Evolutionary conservation across 2,113 vertebrate genomes (phyloP).

Genomic region (Lepus timidus): DNA sequence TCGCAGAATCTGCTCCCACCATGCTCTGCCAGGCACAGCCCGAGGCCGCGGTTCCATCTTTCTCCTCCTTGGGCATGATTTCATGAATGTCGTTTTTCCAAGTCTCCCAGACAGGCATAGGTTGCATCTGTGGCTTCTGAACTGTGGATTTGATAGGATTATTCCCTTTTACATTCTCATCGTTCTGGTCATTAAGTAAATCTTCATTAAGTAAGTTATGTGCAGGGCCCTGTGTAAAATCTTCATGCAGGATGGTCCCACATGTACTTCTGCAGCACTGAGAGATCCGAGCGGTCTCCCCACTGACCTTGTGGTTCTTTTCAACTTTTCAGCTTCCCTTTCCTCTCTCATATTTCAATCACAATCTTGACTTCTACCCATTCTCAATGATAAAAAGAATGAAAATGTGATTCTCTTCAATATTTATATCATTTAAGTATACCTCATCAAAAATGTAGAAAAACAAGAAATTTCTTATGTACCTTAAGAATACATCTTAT

Average conservation of each 20-base stretch:
- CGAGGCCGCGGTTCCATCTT: neutral
- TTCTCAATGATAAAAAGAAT: constrained; percentile 4
- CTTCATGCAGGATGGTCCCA: neutral
- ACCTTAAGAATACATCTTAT: neutral
- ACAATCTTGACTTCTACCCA: neutral
- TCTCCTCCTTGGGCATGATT: neutral
- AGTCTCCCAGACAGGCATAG: neutral
- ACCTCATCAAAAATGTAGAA: constrained; percentile 34
- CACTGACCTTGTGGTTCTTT: constrained; percentile 27
- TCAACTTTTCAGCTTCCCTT: neutral
- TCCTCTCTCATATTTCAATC: constrained; percentile 27
- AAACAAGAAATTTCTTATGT: neutral
- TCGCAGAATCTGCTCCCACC: neutral
- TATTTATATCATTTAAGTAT: neutral
- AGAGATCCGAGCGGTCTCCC: neutral
- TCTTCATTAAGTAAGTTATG: constrained; percentile 19
- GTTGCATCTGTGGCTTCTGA: neutral
- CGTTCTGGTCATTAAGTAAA: constrained; percentile 31
- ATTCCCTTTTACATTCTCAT: constrained; percentile 24
- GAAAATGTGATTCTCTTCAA: constrained; percentile 21
- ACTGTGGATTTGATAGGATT: neutral
- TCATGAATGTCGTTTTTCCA: neutral
- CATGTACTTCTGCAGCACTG: neutral
- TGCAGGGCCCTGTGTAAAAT: neutral
- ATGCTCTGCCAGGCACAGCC: neutral